A percentile compares a stretch with the other conserved stretches of the same genome.
Evolutionary conservation across 2,888 invertebrate species (phyloP).

Genomic region (Tetropium fuscum): DNA sequence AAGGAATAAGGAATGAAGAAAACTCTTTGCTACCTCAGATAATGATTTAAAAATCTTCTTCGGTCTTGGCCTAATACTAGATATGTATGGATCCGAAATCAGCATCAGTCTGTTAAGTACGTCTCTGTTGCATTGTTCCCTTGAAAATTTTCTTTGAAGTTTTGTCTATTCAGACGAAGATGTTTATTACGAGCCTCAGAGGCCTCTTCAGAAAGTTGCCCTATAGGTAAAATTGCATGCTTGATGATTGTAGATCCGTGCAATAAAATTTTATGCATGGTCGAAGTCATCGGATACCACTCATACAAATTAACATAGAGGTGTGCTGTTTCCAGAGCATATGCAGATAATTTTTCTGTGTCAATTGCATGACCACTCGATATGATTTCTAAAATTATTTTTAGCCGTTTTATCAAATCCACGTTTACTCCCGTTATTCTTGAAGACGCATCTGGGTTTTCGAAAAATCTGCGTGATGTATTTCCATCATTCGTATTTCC

Average conservation of each 20-base stretch:
- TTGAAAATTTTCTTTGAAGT: conserved; percentile 45
- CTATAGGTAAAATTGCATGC: conserved; percentile 47
- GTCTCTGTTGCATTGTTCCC: conserved; percentile 43
- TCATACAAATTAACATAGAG: conserved; percentile 52
- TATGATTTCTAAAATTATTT: conserved; percentile 30
- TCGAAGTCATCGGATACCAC: conserved; percentile 56
- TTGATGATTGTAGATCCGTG: conserved; percentile 51
- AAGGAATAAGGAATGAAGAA: not conserved
- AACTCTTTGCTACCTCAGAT: conserved; percentile 1
- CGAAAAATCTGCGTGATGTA: conserved; percentile 28
- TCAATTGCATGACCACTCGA: conserved; percentile 31
- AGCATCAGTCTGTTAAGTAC: conserved; percentile 42
- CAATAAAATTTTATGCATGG: conserved; percentile 53
- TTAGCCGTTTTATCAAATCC: conserved; percentile 20
- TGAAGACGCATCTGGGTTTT: not conserved
- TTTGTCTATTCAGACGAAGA: conserved; percentile 28
- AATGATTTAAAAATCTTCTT: conserved; percentile 5
- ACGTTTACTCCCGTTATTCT: conserved; percentile 11
- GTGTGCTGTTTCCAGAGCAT: conserved; percentile 45
- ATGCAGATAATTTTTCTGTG: conserved; percentile 37
- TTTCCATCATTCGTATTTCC: conserved; percentile 54
- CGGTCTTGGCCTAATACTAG: conserved; percentile 13
- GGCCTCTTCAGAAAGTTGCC: conserved; percentile 40
- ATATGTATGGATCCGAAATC: conserved; percentile 23
- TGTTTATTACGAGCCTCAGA: conserved; percentile 53